Conservation (phyloP, 2,113 vertebrate species). For the Lethenteron reissneri region DNA sequence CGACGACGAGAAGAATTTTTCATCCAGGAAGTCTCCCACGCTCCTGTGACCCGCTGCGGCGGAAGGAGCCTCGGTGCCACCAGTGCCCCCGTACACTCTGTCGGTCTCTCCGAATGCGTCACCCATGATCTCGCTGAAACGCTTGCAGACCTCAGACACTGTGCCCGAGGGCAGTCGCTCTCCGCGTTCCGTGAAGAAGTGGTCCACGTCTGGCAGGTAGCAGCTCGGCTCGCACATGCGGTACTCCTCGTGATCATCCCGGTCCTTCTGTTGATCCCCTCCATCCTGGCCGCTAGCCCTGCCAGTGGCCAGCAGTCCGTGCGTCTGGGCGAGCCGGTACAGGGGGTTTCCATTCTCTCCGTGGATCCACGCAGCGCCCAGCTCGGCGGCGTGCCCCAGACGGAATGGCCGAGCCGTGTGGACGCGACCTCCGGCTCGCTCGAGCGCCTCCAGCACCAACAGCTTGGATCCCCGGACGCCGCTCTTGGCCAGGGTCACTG, state of each 20-base stretch:
- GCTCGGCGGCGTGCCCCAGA: constrained; percentile 15
- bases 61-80: too few relatives aligned
- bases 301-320: constrained; percentile 14
- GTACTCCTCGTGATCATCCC: too few relatives aligned
- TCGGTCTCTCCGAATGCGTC: constrained; percentile 12
- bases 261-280: too few relatives aligned
- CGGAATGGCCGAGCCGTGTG: constrained; percentile 16
- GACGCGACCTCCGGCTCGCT: constrained; percentile 15
- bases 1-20: constrained; percentile 10
- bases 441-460: constrained; percentile 16
- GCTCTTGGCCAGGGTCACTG: constrained; percentile 12
- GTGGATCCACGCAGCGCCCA: constrained; percentile 22
- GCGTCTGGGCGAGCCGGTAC: constrained; percentile 16
- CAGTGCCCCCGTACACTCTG: too few relatives aligned
- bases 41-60: constrained; percentile 2
- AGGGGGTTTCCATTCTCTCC: constrained; percentile 17
- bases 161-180: constrained; percentile 9
- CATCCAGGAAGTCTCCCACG: constrained; percentile 18
- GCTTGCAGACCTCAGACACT: constrained; percentile 14
- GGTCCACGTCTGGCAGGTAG: constrained; percentile 12
- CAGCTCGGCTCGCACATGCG: not conserved
- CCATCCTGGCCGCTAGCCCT: too few relatives aligned
- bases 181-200: constrained; percentile 17
- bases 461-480: constrained; percentile 14
- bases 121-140: constrained; percentile 14